These are phyloP conservation scores for Drosophila vallismaia DNA, from an alignment of 2,888 invertebrate genomes.

Conservation along the genomic window DNA sequence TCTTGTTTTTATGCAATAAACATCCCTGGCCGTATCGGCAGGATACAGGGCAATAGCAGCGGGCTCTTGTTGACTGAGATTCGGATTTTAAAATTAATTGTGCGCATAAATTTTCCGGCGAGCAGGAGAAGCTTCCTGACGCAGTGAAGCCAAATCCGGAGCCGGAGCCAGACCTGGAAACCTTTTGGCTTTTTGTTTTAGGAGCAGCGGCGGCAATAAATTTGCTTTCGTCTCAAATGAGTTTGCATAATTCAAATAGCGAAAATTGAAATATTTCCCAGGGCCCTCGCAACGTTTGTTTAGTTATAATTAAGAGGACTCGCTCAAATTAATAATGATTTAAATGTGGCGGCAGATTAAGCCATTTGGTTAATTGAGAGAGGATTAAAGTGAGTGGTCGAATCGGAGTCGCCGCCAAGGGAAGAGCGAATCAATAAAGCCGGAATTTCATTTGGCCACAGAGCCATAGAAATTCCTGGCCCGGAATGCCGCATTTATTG, in stretches of 20 bases:
- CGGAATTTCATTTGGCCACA: slow-evolving; percentile 74
- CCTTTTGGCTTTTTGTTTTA: slow-evolving; percentile 56
- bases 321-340: slow-evolving; percentile 48
- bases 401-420: background rate
- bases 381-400: slow-evolving; percentile 9
- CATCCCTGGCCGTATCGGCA: slow-evolving; percentile 9
- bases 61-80: slow-evolving; percentile 61
- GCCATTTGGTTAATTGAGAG: slow-evolving; percentile 34
- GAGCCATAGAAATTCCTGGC: slow-evolving; percentile 44
- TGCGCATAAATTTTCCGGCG: slow-evolving; percentile 67
- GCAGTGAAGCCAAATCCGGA: slow-evolving; percentile 8
- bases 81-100: slow-evolving; percentile 78
- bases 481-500: slow-evolving; percentile 69
- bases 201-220: slow-evolving; percentile 52
- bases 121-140: slow-evolving; percentile 8
- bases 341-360: slow-evolving; percentile 15
- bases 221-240: slow-evolving; percentile 66
- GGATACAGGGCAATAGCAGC: background rate
- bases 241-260: slow-evolving; percentile 67
- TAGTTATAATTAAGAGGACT: slow-evolving; percentile 62
- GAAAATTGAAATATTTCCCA: slow-evolving; percentile 58
- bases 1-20: slow-evolving; percentile 23
- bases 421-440: slow-evolving; percentile 61
- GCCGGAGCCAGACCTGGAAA: slow-evolving; percentile 46
- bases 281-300: slow-evolving; percentile 48